A percentile compares a stretch with the other conserved stretches of the same genome.
Conservation (phyloP, 2,113 vertebrate species). For the Galbula dea region DNA sequence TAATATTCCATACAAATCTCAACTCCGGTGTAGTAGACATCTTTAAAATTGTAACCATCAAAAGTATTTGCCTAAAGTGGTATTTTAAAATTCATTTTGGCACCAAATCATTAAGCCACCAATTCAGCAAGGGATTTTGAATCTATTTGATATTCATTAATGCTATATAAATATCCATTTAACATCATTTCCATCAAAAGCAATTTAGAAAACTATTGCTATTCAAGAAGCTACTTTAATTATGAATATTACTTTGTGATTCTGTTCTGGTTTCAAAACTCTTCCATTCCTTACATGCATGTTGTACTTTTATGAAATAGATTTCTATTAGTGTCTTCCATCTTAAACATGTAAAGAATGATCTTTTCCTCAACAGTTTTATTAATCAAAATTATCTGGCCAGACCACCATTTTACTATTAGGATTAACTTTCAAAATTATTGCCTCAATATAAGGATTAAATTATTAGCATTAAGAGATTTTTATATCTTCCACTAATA, state of each 20-base stretch:
- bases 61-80: neutral
- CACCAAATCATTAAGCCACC: neutral
- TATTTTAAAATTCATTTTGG: neutral
- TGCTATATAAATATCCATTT: neutral
- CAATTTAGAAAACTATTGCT: neutral
- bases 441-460: neutral
- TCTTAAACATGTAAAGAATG: neutral
- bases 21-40: fast-evolving
- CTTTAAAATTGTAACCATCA: neutral
- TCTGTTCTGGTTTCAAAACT: neutral
- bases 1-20: neutral
- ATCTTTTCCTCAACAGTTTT: neutral
- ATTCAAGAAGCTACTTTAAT: neutral
- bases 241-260: neutral
- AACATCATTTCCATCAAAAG: neutral
- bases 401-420: neutral
- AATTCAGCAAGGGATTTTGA: neutral
- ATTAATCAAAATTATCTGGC: neutral
- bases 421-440: neutral
- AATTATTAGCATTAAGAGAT: neutral
- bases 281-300: neutral
- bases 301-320: neutral
- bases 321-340: neutral
- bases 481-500: neutral
- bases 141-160: neutral